Evolutionary conservation across 2,113 vertebrate genomes (phyloP).

Genomic region (Ptilorrhoa leucosticta): DNA sequence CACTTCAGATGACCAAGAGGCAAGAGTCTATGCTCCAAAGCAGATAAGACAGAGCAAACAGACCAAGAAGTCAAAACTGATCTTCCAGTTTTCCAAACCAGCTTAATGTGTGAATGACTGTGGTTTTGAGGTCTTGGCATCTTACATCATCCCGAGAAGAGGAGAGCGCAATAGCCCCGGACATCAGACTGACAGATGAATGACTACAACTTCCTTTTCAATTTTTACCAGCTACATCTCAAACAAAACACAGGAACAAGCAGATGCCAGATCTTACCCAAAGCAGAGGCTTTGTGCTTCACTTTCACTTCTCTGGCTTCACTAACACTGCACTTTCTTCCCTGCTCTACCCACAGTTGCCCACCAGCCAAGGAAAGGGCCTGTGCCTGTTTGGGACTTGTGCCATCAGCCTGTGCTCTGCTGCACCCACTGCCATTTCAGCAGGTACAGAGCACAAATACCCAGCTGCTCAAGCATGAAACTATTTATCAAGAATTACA

Average conservation of each 20-base stretch:
- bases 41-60: not conserved
- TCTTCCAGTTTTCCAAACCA: not conserved
- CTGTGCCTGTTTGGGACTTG: not conserved
- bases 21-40: not conserved
- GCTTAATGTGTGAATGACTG: not conserved
- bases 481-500: not conserved
- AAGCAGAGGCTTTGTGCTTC: not conserved
- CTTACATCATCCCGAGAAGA: not conserved
- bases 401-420: not conserved
- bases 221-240: not conserved
- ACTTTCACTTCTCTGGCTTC: not conserved
- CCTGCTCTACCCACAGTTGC: not conserved
- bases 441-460: not conserved
- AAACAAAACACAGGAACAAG: not conserved
- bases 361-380: not conserved
- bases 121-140: not conserved
- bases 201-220: not conserved
- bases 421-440: not conserved
- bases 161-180: accelerated
- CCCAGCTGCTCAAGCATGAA: not conserved
- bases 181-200: not conserved
- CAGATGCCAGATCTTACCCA: not conserved
- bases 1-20: not conserved
- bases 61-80: not conserved
- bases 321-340: not conserved